Evolutionary conservation across 2,113 vertebrate species (phyloP), one percentile per base, ranked within the genome.

Genomic region (Misgurnus anguillicaudatus): DNA sequence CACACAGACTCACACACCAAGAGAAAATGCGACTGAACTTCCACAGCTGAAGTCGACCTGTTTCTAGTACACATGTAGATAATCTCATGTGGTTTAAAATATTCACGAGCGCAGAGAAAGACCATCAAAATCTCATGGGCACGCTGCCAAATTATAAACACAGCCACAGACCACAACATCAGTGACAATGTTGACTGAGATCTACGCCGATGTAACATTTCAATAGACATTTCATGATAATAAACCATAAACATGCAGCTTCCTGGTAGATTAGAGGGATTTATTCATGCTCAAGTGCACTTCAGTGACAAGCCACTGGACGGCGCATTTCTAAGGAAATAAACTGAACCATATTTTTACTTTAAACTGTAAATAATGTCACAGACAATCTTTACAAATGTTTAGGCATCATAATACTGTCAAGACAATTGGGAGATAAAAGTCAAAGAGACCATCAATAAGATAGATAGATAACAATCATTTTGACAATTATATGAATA

Each of bases 251-350:
- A 31, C 0, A 16, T 42, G 4, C 60, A 14, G 48, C 48, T 16
- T 51, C 11, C 5, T 16, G 13, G 1, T 1, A 51, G 48, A 51
- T 51, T 4, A 14, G 16, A 48, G 13, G 47, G 13, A 31, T 31
- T 31, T 31, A 31, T 31, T 31, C 47, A 13, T 45, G 7, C 42
- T 10, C 47, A 8, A 13, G 10, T 16, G 9, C 4, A 36, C 13
- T 62, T 7, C 21, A 74, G 4, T 3, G 16, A 11, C 9, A 1
- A 21, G 11, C 81, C 84, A 73, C 81, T 14, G 42, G 84, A 63
- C 75, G 84, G 81, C 81, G 61, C 76, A 83, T 82, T 80, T 75
- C 53, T 19, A 57, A 19, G n/a, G 53, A 57, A 57, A 8, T 17
- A 6, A 9, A 5, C 7, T 10, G 7, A 45, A 10, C 7, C 7